phyloP scores from a whole-genome alignment of 1,140 invertebrate species.

The Lysiphlebus fabarum region DNA sequence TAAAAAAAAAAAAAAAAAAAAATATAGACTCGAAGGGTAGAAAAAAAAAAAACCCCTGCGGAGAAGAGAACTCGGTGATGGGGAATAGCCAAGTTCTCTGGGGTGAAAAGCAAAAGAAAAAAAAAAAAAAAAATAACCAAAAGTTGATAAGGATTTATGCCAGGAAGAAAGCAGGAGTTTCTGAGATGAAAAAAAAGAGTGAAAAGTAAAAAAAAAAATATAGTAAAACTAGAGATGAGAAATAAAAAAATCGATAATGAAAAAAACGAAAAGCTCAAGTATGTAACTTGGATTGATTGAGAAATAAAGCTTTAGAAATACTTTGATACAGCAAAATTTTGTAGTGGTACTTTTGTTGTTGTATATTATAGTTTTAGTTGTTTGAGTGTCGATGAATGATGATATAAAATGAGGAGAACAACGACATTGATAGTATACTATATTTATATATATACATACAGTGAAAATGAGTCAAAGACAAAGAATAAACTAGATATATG shows the following conservation, averaged over 20 bases:
- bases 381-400: conserved; percentile 19
- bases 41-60: conserved; percentile 7
- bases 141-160: background rate
- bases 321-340: background rate
- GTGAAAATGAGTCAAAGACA: no score
- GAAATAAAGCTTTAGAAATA: conserved; percentile 22
- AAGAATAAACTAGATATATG: no score
- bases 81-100: conserved; percentile 14
- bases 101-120: conserved; percentile 9
- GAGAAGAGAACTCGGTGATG: conserved; percentile 13
- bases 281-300: conserved; percentile 27
- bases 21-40: conserved; percentile 17
- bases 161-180: background rate
- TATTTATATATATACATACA: no score
- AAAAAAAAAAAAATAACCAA: background rate
- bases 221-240: no score
- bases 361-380: conserved; percentile 18
- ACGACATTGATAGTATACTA: no score
- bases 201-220: conserved; percentile 4
- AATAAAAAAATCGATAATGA: background rate
- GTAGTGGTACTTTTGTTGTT: background rate
- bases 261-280: conserved; percentile 16
- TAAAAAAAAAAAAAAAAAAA: conserved; percentile 17
- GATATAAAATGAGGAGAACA: no score
- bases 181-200: background rate